Evolutionary conservation across 1,140 invertebrate genomes (phyloP).

Genomic region (Euura saliciscinereae): DNA sequence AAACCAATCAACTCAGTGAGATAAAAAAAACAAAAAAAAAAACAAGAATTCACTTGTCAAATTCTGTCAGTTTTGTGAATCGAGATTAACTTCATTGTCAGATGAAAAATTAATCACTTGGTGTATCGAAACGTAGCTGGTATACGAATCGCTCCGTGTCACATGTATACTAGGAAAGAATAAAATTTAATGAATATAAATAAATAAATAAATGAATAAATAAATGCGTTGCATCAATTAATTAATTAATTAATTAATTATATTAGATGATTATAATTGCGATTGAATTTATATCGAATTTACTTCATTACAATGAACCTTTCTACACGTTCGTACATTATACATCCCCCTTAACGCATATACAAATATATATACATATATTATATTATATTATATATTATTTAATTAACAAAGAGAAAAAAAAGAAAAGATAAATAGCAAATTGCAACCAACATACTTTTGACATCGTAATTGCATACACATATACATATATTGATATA

Average conservation of each 20-base stretch:
- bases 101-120: no score
- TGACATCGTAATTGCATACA: slow-evolving; percentile 39
- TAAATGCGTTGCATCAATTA: not conserved
- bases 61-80: not conserved
- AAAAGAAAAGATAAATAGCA: slow-evolving; percentile 19
- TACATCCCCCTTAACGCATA: slow-evolving; percentile 46
- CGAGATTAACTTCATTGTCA: not conserved
- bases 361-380: slow-evolving; percentile 9
- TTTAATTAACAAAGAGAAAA: not conserved
- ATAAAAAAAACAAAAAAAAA: slow-evolving; percentile 32
- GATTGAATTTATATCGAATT: slow-evolving; percentile 55
- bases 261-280: slow-evolving; percentile 36
- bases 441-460: slow-evolving; percentile 41
- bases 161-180: not conserved
- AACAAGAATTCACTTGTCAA: slow-evolving; percentile 33
- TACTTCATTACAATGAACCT: slow-evolving; percentile 56
- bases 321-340: slow-evolving; percentile 57
- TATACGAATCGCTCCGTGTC: no score
- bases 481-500: slow-evolving; percentile 34
- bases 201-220: not conserved
- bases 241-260: not conserved
- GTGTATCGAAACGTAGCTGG: no score
- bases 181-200: not conserved
- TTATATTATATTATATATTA: not conserved
- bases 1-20: no score